phyloP scores from a whole-genome alignment of 2,888 invertebrate genomes.

The Augochlorella aurata region DNA sequence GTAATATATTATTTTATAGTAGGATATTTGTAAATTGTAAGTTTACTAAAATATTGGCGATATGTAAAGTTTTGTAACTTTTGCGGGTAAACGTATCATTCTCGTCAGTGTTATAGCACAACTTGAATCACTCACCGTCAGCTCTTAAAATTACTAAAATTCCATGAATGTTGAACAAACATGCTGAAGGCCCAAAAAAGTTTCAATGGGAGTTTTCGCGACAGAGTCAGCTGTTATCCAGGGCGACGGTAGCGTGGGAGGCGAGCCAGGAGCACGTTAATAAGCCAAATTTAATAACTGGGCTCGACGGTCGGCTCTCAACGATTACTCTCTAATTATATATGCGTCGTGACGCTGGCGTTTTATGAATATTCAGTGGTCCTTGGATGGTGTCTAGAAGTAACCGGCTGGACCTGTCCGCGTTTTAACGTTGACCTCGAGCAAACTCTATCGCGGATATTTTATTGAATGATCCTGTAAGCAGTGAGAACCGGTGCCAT shows the following conservation, averaged over 20 bases:
- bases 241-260: not conserved
- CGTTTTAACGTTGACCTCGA: not conserved
- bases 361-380: conserved; percentile 47
- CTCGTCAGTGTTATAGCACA: too few relatives aligned
- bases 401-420: not conserved
- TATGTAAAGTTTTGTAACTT: too few relatives aligned
- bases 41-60: too few relatives aligned
- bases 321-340: conserved; percentile 39
- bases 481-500: not conserved
- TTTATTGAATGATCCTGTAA: conserved; percentile 25
- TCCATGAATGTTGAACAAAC: not conserved
- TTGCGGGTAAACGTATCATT: too few relatives aligned
- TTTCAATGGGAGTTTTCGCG: not conserved
- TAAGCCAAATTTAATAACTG: conserved; percentile 48
- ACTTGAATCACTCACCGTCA: too few relatives aligned
- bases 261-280: conserved; percentile 11
- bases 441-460: not conserved
- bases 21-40: too few relatives aligned
- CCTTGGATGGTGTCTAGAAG: not conserved
- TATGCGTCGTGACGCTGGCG: not conserved
- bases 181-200: not conserved
- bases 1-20: too few relatives aligned
- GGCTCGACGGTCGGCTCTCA: not conserved
- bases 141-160: too few relatives aligned
- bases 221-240: conserved; percentile 2